Evolutionary conservation across 2,113 vertebrate species (phyloP).

Genomic region (Dendropsophus ebraccatus): DNA sequence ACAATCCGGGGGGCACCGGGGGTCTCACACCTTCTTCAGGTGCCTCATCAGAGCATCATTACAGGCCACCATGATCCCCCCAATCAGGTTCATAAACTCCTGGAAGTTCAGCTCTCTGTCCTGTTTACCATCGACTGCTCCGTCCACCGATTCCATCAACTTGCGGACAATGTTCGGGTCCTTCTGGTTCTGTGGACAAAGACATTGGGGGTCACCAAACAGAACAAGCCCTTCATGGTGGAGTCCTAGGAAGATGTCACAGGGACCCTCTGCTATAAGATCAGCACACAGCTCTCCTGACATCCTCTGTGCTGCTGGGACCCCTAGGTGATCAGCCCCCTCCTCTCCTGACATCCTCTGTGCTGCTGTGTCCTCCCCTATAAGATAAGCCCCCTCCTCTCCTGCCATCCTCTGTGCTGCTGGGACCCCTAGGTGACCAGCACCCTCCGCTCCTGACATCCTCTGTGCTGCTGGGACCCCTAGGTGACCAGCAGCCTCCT

Average conservation of each 20-base stretch:
- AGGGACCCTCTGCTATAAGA: no score
- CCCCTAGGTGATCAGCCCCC: no score
- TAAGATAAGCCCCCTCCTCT: not conserved
- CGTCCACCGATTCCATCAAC: conserved; percentile 77
- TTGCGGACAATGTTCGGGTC: conserved; percentile 72
- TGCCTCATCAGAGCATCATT: conserved; percentile 57
- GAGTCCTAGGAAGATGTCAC: no score
- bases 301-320: not conserved
- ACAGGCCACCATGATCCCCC: conserved; percentile 71
- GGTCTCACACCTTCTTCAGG: not conserved
- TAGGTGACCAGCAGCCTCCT: not conserved
- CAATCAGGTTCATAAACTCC: conserved; percentile 79
- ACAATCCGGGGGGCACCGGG: no score
- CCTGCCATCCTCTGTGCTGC: not conserved
- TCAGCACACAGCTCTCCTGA: not conserved
- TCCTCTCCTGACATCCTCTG: no score
- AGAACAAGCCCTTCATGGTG: not conserved
- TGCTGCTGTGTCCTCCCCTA: no score
- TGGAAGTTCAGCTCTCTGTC: conserved; percentile 74
- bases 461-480: no score
- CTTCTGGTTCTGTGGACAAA: conserved; percentile 72
- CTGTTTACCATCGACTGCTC: conserved; percentile 69
- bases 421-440: no score
- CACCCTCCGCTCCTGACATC: no score
- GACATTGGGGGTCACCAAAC: not conserved